A percentile compares a stretch with the other conserved stretches of the same genome.
These are phyloP conservation scores for Salminus brasiliensis DNA, from an alignment of 2,113 vertebrate species.

Conservation along the genomic window DNA sequence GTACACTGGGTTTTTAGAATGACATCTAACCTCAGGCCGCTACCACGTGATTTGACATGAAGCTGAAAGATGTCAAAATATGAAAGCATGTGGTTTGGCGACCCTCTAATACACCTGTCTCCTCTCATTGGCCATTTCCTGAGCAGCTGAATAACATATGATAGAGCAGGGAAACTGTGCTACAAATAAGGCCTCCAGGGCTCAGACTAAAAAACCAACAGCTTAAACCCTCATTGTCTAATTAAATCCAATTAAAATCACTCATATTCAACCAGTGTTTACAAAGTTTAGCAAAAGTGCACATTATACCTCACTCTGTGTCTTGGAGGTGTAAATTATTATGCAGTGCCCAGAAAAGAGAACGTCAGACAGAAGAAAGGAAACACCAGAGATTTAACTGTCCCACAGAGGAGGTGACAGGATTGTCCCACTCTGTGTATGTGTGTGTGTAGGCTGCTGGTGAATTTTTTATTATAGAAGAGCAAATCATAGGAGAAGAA, in stretches of 20 bases:
- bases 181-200: neutral
- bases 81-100: neutral
- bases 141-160: neutral
- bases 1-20: neutral
- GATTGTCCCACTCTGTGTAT: conserved; percentile 36
- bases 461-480: conserved; percentile 51
- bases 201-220: neutral
- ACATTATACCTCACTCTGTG: neutral
- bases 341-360: neutral
- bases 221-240: neutral
- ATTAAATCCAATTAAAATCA: neutral
- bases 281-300: neutral
- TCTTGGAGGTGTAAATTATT: neutral
- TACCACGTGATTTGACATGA: neutral
- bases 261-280: neutral
- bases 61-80: neutral
- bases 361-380: neutral
- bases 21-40: neutral
- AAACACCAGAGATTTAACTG: conserved; percentile 6
- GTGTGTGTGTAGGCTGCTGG: conserved; percentile 56
- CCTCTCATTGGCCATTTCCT: neutral
- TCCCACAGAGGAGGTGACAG: conserved; percentile 27
- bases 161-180: neutral
- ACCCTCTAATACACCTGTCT: neutral
- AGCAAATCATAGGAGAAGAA: conserved; percentile 49